Evolutionary conservation across 1,140 invertebrate genomes (phyloP), one percentile per base, ranked within the genome.

Genomic region (Platorchestia sp.): DNA sequence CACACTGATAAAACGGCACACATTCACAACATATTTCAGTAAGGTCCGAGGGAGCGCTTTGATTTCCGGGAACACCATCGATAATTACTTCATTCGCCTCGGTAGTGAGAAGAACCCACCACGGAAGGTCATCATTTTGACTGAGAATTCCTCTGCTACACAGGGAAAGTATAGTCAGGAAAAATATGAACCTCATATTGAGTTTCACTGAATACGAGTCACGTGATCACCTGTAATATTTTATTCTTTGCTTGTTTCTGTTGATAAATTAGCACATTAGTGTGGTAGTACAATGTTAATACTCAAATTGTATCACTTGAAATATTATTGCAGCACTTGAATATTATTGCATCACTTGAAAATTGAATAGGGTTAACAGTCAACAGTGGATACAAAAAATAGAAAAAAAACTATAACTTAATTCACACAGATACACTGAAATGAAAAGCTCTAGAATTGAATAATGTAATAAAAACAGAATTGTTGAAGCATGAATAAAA

Each of bases 1-100:
- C 91, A 44, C 91, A 93, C 43, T 45, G 91, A n/a, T 45, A 93
- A 47, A 93, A 47, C 45, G 91, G 91, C 43, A 93, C 91, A 45
- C 91, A 93, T 36, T 93, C 91, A 40, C 91, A 93, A 47, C 91
- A 93, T n/a, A 93, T 45, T 45, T 47, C 44, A 19, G 19, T 47
- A 16, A 93, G 43, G 87, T 89, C 36, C 41, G 42, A 44, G 22
- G 7, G 1, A 44, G 43, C 87, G 87, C 1, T 44, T 36, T 75
- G 14, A 22, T 36, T 27, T 75, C 59, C 59, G 36, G 59, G 3
- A 22, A 36, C 59, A 75, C 59, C 27, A 75, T 75, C 59, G 59
- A 75, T 75, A 75, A 75, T 75, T 19, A 75, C 59, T 22, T 75
- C 59, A 75, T 75, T 75, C 36, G 59, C 59, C 36, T 75, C 59